A percentile compares a stretch with the other conserved stretches of the same genome.
These are phyloP conservation scores for Melinaea menophilus DNA, from an alignment of 2,888 invertebrate species.

Conservation along the genomic window DNA sequence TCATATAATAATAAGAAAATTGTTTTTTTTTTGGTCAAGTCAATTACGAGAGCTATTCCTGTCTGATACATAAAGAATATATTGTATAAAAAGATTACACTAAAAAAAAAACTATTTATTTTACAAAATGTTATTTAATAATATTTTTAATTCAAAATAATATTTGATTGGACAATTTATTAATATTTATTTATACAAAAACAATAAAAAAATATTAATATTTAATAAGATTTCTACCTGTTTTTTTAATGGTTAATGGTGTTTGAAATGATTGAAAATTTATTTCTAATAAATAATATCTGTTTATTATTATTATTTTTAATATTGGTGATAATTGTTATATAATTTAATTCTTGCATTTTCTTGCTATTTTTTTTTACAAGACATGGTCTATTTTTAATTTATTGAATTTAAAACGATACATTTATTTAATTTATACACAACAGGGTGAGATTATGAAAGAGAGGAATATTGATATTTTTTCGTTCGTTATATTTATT, in stretches of 20 bases:
- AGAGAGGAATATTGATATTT: not conserved
- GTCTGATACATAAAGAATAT: not conserved
- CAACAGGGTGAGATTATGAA: not conserved
- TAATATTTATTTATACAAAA: too few species aligned
- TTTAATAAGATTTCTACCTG: too few species aligned
- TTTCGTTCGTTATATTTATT: not conserved
- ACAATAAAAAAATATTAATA: too few species aligned
- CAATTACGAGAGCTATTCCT: slow-evolving; percentile 18
- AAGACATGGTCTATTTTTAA: not conserved
- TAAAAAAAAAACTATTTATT: not conserved
- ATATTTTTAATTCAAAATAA: too few species aligned
- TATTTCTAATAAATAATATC: too few species aligned
- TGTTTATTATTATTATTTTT: too few species aligned
- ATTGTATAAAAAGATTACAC: not conserved
- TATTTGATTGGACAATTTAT: too few species aligned
- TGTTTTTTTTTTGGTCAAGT: slow-evolving; percentile 6
- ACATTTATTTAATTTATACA: not conserved
- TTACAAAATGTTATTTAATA: too few species aligned
- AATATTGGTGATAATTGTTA: too few species aligned
- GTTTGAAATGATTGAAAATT: too few species aligned
- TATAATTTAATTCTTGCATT: not conserved
- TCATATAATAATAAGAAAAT: not conserved
- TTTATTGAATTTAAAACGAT: not conserved
- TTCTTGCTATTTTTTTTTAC: not conserved
- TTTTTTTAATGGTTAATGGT: too few species aligned